These are phyloP conservation scores for Electrophaes corylata DNA, from an alignment of 2,888 invertebrate genomes.

Conservation along the genomic window DNA sequence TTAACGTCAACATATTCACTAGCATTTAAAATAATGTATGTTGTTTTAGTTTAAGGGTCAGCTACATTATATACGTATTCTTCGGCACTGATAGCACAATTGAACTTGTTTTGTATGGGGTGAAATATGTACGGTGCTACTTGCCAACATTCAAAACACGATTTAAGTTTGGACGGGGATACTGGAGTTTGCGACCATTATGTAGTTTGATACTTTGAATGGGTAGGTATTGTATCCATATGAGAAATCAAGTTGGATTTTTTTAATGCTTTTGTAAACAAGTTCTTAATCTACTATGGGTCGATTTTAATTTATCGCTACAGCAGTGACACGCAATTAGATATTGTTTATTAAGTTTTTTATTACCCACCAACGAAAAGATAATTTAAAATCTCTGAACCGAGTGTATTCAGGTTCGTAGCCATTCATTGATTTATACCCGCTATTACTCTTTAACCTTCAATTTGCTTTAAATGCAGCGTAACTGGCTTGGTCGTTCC, in stretches of 20 bases:
- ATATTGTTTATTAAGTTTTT: too few species aligned
- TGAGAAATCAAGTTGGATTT: neutral
- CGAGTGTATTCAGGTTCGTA: too few species aligned
- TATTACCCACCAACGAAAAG: too few species aligned
- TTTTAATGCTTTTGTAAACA: neutral
- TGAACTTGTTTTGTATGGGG: neutral
- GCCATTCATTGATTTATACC: too few species aligned
- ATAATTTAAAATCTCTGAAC: too few species aligned
- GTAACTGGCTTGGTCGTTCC: too few species aligned
- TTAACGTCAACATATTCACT: neutral
- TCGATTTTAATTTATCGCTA: too few species aligned
- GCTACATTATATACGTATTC: neutral
- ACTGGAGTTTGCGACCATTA: neutral
- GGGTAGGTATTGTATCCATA: constrained; percentile 10
- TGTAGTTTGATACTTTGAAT: constrained; percentile 2
- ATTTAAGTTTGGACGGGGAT: neutral
- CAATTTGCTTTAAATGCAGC: too few species aligned
- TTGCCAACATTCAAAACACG: neutral
- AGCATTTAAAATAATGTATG: constrained; percentile 3
- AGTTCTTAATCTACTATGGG: neutral
- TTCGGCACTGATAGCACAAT: neutral
- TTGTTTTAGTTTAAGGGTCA: neutral
- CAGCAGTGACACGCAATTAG: too few species aligned
- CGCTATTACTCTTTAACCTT: too few species aligned
- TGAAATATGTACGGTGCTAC: neutral